A percentile compares a stretch with the other conserved stretches of the same genome.
phyloP scores from a whole-genome alignment of 2,888 invertebrate genomes.

The Cheilosia vernalis region DNA sequence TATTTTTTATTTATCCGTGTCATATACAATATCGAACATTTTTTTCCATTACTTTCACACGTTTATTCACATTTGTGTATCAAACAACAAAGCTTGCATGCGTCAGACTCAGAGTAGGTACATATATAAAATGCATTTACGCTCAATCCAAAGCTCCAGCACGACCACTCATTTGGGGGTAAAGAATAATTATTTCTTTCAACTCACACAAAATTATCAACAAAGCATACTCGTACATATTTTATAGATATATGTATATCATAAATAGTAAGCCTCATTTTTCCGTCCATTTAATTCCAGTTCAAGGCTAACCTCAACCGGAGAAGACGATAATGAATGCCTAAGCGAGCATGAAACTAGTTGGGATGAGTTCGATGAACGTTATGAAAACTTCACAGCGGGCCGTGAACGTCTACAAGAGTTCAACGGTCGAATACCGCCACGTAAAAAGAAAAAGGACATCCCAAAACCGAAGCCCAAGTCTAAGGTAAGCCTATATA shows the following conservation, averaged over 20 bases:
- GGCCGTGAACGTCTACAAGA: constrained; percentile 83
- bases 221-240: neutral
- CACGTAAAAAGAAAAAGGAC: constrained; percentile 83
- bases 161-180: constrained; percentile 8
- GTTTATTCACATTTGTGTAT: constrained; percentile 1
- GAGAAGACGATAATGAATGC: constrained; percentile 83
- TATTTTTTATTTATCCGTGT: neutral
- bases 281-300: constrained; percentile 77
- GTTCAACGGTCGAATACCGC: constrained; percentile 83
- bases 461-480: constrained; percentile 79
- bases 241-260: neutral
- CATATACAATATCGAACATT: neutral
- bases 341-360: constrained; percentile 83
- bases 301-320: constrained; percentile 83
- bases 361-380: constrained; percentile 83
- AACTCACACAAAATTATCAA: constrained; percentile 2
- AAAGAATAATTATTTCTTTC: neutral
- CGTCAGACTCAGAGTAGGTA: constrained; percentile 31
- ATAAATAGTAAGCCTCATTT: constrained; percentile 41
- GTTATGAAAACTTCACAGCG: constrained; percentile 82
- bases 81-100: neutral
- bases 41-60: constrained; percentile 4
- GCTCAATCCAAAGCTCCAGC: constrained; percentile 6
- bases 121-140: constrained; percentile 35
- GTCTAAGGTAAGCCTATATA: constrained; percentile 78